A percentile compares a stretch with the other conserved stretches of the same genome.
These are phyloP conservation scores for Hirundo rustica DNA, from an alignment of 2,797 vertebrate species.

Conservation along the genomic window DNA sequence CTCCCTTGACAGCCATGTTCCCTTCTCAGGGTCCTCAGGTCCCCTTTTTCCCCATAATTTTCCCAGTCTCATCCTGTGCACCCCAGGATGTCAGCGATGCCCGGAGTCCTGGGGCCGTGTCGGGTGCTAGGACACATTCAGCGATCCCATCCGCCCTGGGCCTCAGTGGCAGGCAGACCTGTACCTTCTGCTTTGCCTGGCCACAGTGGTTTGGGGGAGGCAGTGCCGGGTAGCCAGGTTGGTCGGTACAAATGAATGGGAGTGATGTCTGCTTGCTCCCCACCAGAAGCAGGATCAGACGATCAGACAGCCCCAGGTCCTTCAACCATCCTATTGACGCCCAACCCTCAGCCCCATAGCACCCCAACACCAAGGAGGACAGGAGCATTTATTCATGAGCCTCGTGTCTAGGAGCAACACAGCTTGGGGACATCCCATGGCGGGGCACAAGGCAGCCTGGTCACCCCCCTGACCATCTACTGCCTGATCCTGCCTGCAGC, in stretches of 20 bases:
- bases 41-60: not conserved
- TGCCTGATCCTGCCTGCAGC: not conserved
- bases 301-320: not conserved
- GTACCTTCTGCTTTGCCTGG: not conserved
- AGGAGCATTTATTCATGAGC: not conserved
- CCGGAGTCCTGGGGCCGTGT: fast-evolving
- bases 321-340: not conserved
- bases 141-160: not conserved
- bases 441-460: not conserved
- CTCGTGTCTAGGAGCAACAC: not conserved
- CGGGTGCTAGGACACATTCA: not conserved
- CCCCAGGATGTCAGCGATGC: fast-evolving
- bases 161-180: too few relatives aligned
- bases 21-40: not conserved
- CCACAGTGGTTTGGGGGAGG: not conserved
- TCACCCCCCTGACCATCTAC: not conserved
- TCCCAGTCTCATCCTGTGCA: not conserved
- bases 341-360: not conserved
- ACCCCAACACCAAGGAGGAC: not conserved
- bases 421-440: not conserved
- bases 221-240: not conserved
- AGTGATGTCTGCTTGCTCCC: not conserved
- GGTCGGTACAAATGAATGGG: not conserved
- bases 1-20: not conserved
- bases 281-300: not conserved